phyloP scores from a whole-genome alignment of 2,888 invertebrate species.

The Drosophila macrothrix region DNA sequence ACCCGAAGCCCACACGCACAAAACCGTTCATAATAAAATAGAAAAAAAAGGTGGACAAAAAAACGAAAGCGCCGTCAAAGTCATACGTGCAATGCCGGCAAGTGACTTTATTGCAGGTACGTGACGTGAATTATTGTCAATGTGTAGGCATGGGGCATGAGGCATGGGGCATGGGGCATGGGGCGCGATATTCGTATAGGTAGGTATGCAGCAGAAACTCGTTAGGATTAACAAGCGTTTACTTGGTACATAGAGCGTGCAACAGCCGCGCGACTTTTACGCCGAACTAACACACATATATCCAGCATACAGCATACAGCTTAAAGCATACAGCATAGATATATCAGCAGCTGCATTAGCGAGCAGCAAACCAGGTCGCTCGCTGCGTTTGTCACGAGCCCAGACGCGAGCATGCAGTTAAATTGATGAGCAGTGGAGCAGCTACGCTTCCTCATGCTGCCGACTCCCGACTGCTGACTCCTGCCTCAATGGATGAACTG shows the following conservation, averaged over 20 bases:
- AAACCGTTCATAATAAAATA: slow-evolving; percentile 79
- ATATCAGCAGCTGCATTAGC: slow-evolving; percentile 73
- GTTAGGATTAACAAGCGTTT: slow-evolving; percentile 82
- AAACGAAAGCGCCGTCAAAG: slow-evolving; percentile 70
- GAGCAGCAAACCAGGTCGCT: slow-evolving; percentile 28
- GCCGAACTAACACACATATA: slow-evolving; percentile 12
- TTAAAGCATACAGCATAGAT: slow-evolving; percentile 9
- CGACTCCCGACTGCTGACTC: slow-evolving; percentile 1
- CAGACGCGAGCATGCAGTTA: slow-evolving; percentile 66
- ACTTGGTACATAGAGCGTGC: slow-evolving; percentile 72
- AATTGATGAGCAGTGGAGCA: slow-evolving; percentile 72
- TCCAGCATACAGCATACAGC: not conserved
- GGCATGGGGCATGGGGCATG: not conserved
- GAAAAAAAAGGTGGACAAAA: slow-evolving; percentile 20
- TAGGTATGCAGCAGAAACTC: slow-evolving; percentile 64
- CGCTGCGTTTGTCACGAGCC: slow-evolving; percentile 69
- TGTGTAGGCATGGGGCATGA: slow-evolving; percentile 32
- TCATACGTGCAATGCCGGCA: slow-evolving; percentile 80
- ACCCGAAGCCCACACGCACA: slow-evolving; percentile 55
- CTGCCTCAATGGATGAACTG: slow-evolving; percentile 40
- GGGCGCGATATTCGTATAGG: not conserved
- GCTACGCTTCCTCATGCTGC: slow-evolving; percentile 45
- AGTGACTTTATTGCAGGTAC: slow-evolving; percentile 81
- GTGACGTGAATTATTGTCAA: slow-evolving; percentile 82
- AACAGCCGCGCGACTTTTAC: slow-evolving; percentile 61